Percentiles rank a stretch among this genome's conserved stretches.
Evolutionary conservation across 2,113 vertebrate genomes (phyloP).

Genomic region (Eulemur rufifrons): DNA sequence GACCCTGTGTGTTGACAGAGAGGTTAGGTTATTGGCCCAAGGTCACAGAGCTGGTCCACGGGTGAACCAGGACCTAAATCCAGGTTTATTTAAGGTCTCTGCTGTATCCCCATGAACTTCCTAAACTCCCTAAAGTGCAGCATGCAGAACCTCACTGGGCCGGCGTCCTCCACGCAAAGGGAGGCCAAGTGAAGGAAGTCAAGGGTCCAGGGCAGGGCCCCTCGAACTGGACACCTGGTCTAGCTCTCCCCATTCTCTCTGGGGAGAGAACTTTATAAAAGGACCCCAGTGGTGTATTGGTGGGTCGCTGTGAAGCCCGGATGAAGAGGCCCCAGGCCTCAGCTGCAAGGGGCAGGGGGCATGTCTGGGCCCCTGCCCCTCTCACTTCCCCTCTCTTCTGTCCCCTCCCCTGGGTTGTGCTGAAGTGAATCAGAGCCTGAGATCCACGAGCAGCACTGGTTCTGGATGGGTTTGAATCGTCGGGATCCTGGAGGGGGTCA

Average conservation of each 20-base stretch:
- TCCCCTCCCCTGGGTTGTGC: not conserved
- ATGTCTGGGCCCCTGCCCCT: not conserved
- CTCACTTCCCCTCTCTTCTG: not conserved
- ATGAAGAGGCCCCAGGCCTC: not conserved
- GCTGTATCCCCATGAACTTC: not conserved
- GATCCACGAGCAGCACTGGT: conserved; percentile 96
- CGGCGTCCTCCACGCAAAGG: not conserved
- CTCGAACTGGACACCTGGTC: not conserved
- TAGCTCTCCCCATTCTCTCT: not conserved
- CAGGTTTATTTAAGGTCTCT: not conserved
- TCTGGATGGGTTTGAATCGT: conserved; percentile 97
- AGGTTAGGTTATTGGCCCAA: not conserved
- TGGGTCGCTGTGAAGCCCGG: not conserved
- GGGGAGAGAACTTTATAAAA: not conserved
- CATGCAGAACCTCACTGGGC: not conserved
- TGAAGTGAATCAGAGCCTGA: conserved; percentile 89
- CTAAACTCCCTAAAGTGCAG: not conserved
- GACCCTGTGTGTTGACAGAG: not conserved
- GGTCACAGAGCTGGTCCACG: not conserved
- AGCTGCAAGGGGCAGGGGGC: not conserved
- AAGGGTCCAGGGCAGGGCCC: not conserved
- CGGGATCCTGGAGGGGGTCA: conserved; percentile 89
- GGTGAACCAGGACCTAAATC: not conserved
- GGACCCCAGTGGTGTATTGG: not conserved
- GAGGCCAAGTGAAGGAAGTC: not conserved